Base-by-base conservation (phyloP, 2,888 invertebrate species). In the Acanthosepion esculentum region DNA sequence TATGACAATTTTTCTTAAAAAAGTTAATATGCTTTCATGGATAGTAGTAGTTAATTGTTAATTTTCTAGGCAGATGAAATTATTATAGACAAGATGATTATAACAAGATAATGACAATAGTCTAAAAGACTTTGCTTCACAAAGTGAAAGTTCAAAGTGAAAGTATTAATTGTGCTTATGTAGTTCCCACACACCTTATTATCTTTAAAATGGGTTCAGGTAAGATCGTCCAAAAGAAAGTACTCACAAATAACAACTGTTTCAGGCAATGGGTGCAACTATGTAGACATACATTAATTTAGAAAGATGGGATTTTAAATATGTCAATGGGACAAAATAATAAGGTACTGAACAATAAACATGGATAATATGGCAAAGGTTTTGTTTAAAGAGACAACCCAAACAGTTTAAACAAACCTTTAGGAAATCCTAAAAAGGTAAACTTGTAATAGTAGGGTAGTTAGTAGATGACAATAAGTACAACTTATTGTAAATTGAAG, bases 401-500 rank as follows among this genome's bases (percentile, higher is more conserved):
- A 26, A 64, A 64, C 64, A 64, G 64, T 78, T 78, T 29, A 78
- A 78, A 78, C n/a, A 78, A 78, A n/a, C 29, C 29, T 78, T 78
- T n/a, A 78, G 78, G n/a, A 78, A 78, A 15, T 78, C 29, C 29
- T n/a, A 78, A 78, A 55, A 78, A 78, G 78, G 78, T n/a, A 78
- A 78, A 78, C 78, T 26, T 64, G n/a, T 78, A 78, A 78, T 78
- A n/a, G 78, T 78, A 78, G n/a, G 78, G 78, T 78, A n/a, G 78
- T n/a, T 78, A 29, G 29, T 29, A 78, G 78, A 78, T 78, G 78
- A 78, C 78, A 78, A 78, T 78, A 78, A 29, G 78, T 78, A 78
- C 55, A 55, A 55, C 55, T 55, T 15, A 55, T 55, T 55, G 55
- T 55, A 55, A 55, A 55, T 55, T 55, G 55, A 55, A 55, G 18